phyloP scores from a whole-genome alignment of 2,888 invertebrate species.

The Hypercompe scribonia region DNA sequence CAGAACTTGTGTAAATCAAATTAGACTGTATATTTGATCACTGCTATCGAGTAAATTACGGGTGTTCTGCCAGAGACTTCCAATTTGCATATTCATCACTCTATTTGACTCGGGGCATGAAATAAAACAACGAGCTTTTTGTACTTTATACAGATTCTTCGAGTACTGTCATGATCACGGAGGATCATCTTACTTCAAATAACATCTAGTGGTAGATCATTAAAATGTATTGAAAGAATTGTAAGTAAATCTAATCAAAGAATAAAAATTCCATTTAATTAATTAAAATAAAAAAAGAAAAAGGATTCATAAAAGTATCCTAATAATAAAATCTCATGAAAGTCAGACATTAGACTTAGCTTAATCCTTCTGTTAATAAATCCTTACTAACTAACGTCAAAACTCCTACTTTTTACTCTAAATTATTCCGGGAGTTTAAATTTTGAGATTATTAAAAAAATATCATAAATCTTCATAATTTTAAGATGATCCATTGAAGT shows the following conservation, averaged over 20 bases:
- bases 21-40: constrained; percentile 46
- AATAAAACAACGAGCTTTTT: constrained; percentile 50
- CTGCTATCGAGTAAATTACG: constrained; percentile 42
- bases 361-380: background rate
- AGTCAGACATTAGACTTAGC: background rate
- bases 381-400: background rate
- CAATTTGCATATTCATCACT: constrained; percentile 63
- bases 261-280: background rate
- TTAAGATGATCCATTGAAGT: background rate
- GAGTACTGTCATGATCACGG: constrained; percentile 37
- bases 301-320: background rate
- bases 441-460: background rate
- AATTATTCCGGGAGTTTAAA: background rate
- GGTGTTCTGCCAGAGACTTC: constrained; percentile 48
- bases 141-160: constrained; percentile 31
- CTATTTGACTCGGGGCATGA: constrained; percentile 50
- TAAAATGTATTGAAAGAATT: background rate
- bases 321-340: background rate
- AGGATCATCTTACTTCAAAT: constrained; percentile 7
- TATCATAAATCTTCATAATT: background rate
- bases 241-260: background rate
- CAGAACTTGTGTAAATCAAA: constrained; percentile 46
- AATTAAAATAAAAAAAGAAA: background rate
- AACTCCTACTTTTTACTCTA: background rate
- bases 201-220: background rate